Evolutionary conservation across 2,888 invertebrate genomes (phyloP), one percentile per base, ranked within the genome.

Genomic region (Cephalotes varians): DNA sequence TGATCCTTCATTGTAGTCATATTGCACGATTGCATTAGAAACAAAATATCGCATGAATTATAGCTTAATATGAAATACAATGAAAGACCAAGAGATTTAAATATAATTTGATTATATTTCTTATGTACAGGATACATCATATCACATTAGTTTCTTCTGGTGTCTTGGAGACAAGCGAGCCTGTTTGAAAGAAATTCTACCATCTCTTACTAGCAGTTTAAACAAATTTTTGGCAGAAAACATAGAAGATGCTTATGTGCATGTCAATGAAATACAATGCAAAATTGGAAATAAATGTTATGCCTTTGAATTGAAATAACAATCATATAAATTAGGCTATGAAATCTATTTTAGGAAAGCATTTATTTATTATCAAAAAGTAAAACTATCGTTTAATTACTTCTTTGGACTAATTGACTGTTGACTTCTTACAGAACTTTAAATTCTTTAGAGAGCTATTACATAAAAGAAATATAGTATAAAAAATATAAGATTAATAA

Each of bases 121-220:
- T 62, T 25, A 34, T 56, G 96, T 96, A 89, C 94, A 98, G 98
- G 95, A 97, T 92, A 97, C 98, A 28, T 97, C 97, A 2, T 98
- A 97, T 95, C 98, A 98, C 93, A 96, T 98, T 91, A 98, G 98
- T 93, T 95, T 98, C 87, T 95, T 97, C 15, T 98, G 98, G 98
- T 96, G 96, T 84, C 95, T 96, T 76, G 98, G 98, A 0, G 96
- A 98, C 94, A 95, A 96, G 87, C 95, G 95, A 89, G 91, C 94
- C 31, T 92, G 95, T 84, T 91, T 97, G 15, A 94, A 93, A 72
- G 86, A 92, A 44, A 92, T 95, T 84, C 91, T 96, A 83, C 94
- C 95, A 0, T 90, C 95, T 49, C 93, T 97, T n/a, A 96, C 96
- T 92, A 86, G 93, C 12, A 93, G 93, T 67, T 92, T 96, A 73